phyloP scores from a whole-genome alignment of 1,140 invertebrate genomes.

The Medauroidea extradentata region DNA sequence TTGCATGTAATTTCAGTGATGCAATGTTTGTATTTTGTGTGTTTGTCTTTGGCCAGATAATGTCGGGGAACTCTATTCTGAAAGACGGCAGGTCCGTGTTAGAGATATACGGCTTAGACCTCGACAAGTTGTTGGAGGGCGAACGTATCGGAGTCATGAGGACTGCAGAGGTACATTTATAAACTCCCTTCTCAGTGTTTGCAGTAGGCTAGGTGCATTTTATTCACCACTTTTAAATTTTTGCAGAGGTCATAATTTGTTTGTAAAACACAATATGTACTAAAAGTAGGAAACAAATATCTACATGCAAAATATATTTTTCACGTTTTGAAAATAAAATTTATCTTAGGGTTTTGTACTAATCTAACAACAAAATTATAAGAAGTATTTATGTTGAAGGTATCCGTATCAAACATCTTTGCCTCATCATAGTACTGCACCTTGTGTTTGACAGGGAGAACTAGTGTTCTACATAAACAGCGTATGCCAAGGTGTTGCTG shows the following conservation, averaged over 20 bases:
- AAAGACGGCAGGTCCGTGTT: constrained; percentile 72
- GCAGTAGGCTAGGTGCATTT: neutral
- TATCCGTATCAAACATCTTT: no score
- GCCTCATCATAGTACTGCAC: no score
- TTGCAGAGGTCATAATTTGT: neutral
- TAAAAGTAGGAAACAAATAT: no score
- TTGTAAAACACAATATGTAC: neutral
- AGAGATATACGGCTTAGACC: constrained; percentile 80
- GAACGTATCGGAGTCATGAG: constrained; percentile 80
- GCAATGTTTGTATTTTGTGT: no score
- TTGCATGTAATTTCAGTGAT: no score
- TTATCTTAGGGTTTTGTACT: no score
- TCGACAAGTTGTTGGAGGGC: constrained; percentile 79
- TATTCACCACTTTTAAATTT: neutral
- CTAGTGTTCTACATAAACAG: constrained; percentile 89
- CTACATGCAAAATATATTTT: no score
- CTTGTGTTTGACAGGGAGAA: constrained; percentile 56
- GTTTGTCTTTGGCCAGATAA: constrained; percentile 50
- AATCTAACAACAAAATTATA: no score
- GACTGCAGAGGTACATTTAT: constrained; percentile 66
- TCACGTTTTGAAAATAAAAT: no score
- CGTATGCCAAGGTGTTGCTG: constrained; percentile 80
- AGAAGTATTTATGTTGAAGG: no score
- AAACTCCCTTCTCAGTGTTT: constrained; percentile 10
- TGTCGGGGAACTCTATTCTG: constrained; percentile 80